phyloP scores from a whole-genome alignment of 2,888 invertebrate species.

The Cancer borealis region DNA sequence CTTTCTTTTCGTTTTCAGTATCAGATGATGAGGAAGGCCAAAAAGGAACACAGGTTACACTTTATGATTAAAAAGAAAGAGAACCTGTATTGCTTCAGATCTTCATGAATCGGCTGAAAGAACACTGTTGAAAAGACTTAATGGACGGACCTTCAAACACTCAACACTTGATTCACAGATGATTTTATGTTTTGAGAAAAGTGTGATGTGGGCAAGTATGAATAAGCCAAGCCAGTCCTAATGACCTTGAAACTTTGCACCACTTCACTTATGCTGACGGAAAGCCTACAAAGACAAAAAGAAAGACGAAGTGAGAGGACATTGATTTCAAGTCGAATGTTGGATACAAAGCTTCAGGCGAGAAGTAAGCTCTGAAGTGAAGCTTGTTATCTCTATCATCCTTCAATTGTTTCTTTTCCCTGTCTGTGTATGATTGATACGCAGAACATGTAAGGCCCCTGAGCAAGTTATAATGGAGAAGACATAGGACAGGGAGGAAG shows the following conservation, averaged over 20 bases:
- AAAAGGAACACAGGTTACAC: background rate
- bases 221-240: background rate
- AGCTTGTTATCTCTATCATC: background rate
- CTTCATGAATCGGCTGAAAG: background rate
- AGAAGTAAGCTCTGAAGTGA: background rate
- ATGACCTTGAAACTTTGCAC: background rate
- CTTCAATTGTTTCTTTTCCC: background rate
- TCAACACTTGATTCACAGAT: background rate
- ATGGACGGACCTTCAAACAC: background rate
- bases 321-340: background rate
- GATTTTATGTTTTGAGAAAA: background rate
- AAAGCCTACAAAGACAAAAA: background rate
- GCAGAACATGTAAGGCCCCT: background rate
- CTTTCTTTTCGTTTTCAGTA: background rate
- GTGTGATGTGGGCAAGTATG: background rate
- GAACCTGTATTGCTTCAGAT: background rate
- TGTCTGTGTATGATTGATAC: background rate
- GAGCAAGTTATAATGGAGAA: background rate
- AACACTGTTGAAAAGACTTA: background rate
- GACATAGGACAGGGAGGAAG: background rate
- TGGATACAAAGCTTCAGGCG: background rate
- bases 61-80: background rate
- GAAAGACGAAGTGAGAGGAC: background rate
- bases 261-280: too few species aligned
- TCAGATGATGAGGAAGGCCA: background rate